Percentiles rank a stretch among this genome's conserved stretches.
These are phyloP conservation scores for Poecilia gillii DNA, from an alignment of 2,797 vertebrate genomes.

Conservation along the genomic window DNA sequence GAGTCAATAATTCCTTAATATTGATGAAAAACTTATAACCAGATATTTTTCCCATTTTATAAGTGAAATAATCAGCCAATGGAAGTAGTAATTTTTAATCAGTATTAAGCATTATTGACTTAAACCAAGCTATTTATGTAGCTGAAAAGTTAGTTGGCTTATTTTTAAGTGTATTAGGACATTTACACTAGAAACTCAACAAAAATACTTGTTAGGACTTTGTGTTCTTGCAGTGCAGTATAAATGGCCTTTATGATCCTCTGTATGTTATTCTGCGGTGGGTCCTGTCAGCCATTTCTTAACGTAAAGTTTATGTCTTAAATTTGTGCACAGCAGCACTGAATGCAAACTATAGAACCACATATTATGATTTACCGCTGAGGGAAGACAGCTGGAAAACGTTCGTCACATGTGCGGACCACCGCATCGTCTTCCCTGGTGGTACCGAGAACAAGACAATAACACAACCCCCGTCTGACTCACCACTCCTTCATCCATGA, in stretches of 20 bases:
- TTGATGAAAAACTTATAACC: too few species aligned
- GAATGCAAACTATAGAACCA: slow-evolving; percentile 61
- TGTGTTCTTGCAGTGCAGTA: slow-evolving; percentile 9
- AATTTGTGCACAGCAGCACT: slow-evolving; percentile 13
- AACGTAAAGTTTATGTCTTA: slow-evolving; percentile 49
- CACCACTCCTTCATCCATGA: slow-evolving; percentile 45
- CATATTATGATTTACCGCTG: slow-evolving; percentile 29
- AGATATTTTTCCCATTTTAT: too few species aligned
- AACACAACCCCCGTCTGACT: slow-evolving; percentile 68
- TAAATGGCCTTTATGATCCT: slow-evolving; percentile 6
- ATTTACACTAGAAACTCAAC: too few species aligned
- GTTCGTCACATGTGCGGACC: slow-evolving; percentile 60
- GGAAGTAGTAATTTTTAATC: too few species aligned
- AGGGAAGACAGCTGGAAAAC: slow-evolving; percentile 47
- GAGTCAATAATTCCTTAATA: too few species aligned
- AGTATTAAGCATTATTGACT: too few species aligned
- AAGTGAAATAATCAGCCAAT: too few species aligned
- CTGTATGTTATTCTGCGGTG: slow-evolving; percentile 43
- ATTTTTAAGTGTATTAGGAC: too few species aligned
- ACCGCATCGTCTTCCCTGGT: slow-evolving; percentile 69
- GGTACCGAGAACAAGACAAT: slow-evolving; percentile 67
- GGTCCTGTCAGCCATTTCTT: slow-evolving; percentile 44
- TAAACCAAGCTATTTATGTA: too few species aligned
- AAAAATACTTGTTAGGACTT: neutral
- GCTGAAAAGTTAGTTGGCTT: too few species aligned